Percentiles rank a stretch among this genome's conserved stretches.
Conservation (phyloP, 2,113 vertebrate genomes). For the Fregetta grallaria region DNA sequence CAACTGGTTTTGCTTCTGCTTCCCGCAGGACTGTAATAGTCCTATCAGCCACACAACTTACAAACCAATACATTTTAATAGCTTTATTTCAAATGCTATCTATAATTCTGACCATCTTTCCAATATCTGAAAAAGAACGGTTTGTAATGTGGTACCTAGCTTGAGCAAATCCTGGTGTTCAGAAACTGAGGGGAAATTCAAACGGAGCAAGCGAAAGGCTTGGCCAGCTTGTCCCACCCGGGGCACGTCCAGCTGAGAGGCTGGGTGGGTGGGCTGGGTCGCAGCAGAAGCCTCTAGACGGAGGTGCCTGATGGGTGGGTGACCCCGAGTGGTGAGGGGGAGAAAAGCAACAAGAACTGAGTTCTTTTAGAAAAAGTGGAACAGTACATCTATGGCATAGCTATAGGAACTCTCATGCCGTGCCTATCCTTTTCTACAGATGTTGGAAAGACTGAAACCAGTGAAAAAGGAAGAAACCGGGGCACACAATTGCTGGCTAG, state of each 20-base stretch:
- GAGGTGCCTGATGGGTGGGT: not conserved
- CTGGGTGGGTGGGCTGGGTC: not conserved
- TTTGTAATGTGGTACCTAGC: not conserved
- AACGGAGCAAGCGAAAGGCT: not conserved
- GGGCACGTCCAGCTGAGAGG: not conserved
- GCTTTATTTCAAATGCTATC: slow-evolving; percentile 2
- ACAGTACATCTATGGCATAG: not conserved
- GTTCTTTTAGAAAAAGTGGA: not conserved
- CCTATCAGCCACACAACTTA: not conserved
- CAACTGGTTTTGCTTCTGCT: slow-evolving; percentile 32
- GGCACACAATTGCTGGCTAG: not conserved
- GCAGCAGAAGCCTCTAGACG: not conserved
- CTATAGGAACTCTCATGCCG: not conserved
- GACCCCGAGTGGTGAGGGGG: not conserved
- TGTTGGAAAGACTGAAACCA: not conserved
- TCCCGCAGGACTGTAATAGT: not conserved
- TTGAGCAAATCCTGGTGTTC: not conserved
- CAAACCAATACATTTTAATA: slow-evolving; percentile 44
- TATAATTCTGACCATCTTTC: not conserved
- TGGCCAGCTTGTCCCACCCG: fast-evolving
- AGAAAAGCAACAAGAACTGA: not conserved
- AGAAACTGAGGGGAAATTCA: not conserved
- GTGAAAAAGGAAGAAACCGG: not conserved
- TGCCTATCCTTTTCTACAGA: not conserved
- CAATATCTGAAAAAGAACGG: not conserved